Percentiles rank a stretch among this genome's conserved stretches.
Evolutionary conservation across 2,888 invertebrate species (phyloP).

Genomic region (Agrotis puta): DNA sequence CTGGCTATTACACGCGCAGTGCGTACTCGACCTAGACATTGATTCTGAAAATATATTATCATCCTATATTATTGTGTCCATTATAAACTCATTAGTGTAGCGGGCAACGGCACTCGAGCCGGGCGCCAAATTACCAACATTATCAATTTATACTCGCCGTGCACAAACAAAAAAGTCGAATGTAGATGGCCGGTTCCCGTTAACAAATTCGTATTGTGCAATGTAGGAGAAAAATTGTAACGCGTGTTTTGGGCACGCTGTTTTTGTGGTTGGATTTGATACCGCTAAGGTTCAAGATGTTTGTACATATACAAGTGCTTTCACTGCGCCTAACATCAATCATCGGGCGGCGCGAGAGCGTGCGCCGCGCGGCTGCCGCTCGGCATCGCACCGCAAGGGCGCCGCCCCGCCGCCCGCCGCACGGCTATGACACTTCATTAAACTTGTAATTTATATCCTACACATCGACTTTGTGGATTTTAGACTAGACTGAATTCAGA

Average conservation of each 20-base stretch:
- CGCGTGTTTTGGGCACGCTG: slow-evolving; percentile 83
- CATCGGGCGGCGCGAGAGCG: slow-evolving; percentile 67
- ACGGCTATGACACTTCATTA: slow-evolving; percentile 72
- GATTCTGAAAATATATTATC: slow-evolving; percentile 89
- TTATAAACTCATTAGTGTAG: slow-evolving; percentile 91
- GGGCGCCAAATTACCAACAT: slow-evolving; percentile 90
- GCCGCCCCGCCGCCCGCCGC: slow-evolving; percentile 20
- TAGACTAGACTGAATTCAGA: slow-evolving; percentile 44
- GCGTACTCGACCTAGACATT: slow-evolving; percentile 87
- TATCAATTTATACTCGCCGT: slow-evolving; percentile 89
- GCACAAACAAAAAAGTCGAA: slow-evolving; percentile 90
- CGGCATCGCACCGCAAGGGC: slow-evolving; percentile 16
- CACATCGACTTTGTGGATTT: slow-evolving; percentile 57
- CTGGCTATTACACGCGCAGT: slow-evolving; percentile 61
- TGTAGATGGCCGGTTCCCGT: slow-evolving; percentile 89
- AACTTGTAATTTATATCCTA: slow-evolving; percentile 69
- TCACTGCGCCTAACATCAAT: slow-evolving; percentile 85
- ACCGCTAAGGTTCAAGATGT: slow-evolving; percentile 83
- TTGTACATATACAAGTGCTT: slow-evolving; percentile 84
- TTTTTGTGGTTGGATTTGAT: slow-evolving; percentile 85
- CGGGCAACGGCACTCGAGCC: slow-evolving; percentile 89
- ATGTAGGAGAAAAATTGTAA: slow-evolving; percentile 90
- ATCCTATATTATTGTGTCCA: slow-evolving; percentile 88
- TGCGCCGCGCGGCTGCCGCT: slow-evolving; percentile 47
- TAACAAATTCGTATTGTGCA: slow-evolving; percentile 91